phyloP scores from a whole-genome alignment of 2,797 vertebrate species.

The Eospalax fontanierii region DNA sequence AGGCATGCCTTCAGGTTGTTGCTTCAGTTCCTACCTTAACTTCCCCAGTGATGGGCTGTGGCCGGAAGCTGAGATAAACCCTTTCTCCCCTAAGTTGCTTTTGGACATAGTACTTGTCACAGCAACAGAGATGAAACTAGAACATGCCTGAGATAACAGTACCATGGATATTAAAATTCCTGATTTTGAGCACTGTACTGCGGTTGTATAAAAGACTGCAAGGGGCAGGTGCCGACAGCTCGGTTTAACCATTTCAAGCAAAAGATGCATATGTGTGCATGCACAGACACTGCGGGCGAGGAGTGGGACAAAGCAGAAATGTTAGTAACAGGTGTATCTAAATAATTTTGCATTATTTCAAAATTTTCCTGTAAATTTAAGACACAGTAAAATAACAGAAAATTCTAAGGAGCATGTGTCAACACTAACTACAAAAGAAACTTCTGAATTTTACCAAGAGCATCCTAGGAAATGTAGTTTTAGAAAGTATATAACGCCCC shows the following conservation, averaged over 20 bases:
- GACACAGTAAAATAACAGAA: constrained; percentile 41
- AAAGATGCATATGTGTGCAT: neutral
- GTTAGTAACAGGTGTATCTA: neutral
- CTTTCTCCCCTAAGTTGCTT: too few relatives aligned
- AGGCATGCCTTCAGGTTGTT: too few relatives aligned
- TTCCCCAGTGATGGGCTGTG: too few relatives aligned
- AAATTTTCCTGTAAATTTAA: neutral
- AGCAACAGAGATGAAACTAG: too few relatives aligned
- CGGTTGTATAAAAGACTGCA: neutral
- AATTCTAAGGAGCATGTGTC: neutral
- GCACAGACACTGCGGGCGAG: neutral
- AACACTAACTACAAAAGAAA: neutral
- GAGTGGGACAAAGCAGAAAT: neutral
- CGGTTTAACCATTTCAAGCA: neutral
- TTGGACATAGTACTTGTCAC: too few relatives aligned
- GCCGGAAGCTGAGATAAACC: too few relatives aligned
- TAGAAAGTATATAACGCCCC: constrained; percentile 41
- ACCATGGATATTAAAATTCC: neutral
- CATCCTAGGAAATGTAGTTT: constrained; percentile 2
- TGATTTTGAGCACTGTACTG: constrained; percentile 28
- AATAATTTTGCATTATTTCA: constrained; percentile 9
- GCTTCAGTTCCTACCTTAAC: too few relatives aligned
- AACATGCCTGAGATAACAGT: neutral
- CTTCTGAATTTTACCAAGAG: constrained; percentile 36
- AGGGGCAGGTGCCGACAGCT: neutral